Evolutionary conservation across 2,797 vertebrate species (phyloP), one percentile per base, ranked within the genome.

Genomic region (Geotrypetes seraphini): DNA sequence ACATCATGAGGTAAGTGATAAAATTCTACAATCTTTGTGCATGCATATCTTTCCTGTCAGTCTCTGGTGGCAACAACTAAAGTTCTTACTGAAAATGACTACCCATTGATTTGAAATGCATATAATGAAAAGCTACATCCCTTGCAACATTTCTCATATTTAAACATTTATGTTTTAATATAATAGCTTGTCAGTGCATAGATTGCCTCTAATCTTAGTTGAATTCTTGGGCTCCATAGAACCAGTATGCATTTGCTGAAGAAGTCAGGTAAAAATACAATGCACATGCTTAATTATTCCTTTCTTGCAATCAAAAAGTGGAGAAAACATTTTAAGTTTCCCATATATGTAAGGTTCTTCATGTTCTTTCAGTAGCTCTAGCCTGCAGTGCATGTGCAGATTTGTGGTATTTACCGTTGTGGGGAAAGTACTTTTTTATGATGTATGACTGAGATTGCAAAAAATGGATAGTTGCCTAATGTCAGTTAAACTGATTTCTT

Each of bases 1-100:
- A 18, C 87, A 89, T 62, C 85, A 96, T 25, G 95, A 98, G 91
- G 95, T 97, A 81, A 85, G 85, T 60, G 57, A 49, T 63, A 64
- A 50, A 54, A 48, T 19, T 5, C 12, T 51, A 7, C 27, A 29
- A 31, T 58, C 36, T 58, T 58, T 54, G 36, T 31, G 39, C 48
- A 41, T 23, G 53, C 60, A 36, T 4, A 39, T 48, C 28, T 53
- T 63, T 61, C 52, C 42, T 62, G 50, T 30, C 45, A 46, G 37
- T 49, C 8, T 34, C 33, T 47, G 43, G 35, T 31, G 25, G 38
- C 25, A 31, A 7, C 40, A 22, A 14, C 43, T 21, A 20, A 34
- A 7, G 17, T 35, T 27, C 41, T 43, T 57, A 12, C 17, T 43
- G 38, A 22, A 54, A 44, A 20, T 32, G 17, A 12, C 11, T 19